A percentile compares a stretch with the other conserved stretches of the same genome.
Evolutionary conservation across 1,140 invertebrate species (phyloP).

Genomic region (Tetragonula clypearis): DNA sequence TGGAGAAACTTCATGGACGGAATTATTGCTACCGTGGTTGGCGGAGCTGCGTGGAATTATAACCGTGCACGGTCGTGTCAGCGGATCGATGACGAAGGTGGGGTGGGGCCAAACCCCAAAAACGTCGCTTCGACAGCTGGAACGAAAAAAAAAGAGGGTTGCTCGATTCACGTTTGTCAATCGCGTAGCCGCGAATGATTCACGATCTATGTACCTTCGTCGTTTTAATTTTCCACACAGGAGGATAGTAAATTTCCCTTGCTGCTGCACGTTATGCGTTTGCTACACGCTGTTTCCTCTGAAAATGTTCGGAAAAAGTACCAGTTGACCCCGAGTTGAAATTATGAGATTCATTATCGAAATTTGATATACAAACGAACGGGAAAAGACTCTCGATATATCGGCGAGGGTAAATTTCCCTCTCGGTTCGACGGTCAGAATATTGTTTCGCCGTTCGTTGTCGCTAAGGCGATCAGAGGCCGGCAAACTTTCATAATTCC

Average conservation of each 20-base stretch:
- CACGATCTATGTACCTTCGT: conserved; percentile 6
- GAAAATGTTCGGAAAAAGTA: background rate
- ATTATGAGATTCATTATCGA: background rate
- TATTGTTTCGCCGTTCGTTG: background rate
- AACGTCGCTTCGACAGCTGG: conserved; percentile 65
- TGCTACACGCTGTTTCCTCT: background rate
- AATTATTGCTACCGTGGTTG: conserved; percentile 49
- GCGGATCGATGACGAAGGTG: conserved; percentile 55
- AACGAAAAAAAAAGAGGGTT: conserved; percentile 52
- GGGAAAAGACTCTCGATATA: too few species aligned
- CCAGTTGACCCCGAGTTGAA: background rate
- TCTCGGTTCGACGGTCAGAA: background rate
- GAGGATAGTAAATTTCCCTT: background rate
- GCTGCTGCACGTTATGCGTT: background rate
- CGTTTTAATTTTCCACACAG: background rate
- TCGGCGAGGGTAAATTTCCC: background rate
- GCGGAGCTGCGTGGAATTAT: conserved; percentile 41
- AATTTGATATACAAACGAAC: too few species aligned
- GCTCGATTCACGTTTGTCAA: conserved; percentile 42
- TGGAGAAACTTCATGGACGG: conserved; percentile 44
- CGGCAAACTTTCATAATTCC: conserved; percentile 33
- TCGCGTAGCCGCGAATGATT: conserved; percentile 39
- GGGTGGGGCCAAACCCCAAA: conserved; percentile 59
- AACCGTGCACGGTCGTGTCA: conserved; percentile 21
- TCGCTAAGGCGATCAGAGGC: conserved; percentile 34